Evolutionary conservation across 1,140 invertebrate genomes (phyloP), one percentile per base, ranked within the genome.

Genomic region (Scaptodrosophila lebanonensis): DNA sequence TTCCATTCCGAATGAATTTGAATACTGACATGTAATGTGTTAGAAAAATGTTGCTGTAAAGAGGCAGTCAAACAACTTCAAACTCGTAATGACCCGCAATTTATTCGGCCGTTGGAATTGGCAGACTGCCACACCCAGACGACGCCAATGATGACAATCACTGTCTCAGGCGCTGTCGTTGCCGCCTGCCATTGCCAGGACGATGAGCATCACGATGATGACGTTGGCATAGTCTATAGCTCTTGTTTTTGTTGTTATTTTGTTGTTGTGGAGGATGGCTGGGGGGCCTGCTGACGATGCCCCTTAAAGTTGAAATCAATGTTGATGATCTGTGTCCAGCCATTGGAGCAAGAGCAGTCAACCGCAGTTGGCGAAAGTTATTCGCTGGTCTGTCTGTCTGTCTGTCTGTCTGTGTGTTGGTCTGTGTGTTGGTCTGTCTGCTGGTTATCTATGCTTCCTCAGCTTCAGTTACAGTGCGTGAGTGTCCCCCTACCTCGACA

Each of bases 51-150:
- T n/a, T 29, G 25, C 27, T 6, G 1, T 7, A 49, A 13, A 9
- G 9, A 18, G 27, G 18, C 40, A 30, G 32, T 25, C n/a, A 11
- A 49, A 61, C 49, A 67, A 64, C 60, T 66, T 70, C 47, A 66
- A 67, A 53, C 38, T 64, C 38, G 35, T 72, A 77, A 76, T 76
- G 72, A 77, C 72, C 63, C 38, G 72, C 63, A 77, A 77, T 77
- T 77, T 76, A 77, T 76, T 63, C 30, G 43, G 38, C 30, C 49
- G n/a, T 25, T 22, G 51, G 52, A 61, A 76, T 53, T 69, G 65
- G 61, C 58, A 36, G 62, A 49, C 29, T 43, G 32, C 39, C 25
- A 40, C 66, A 40, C 48, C 66, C 43, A 53, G 39, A 65, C 44
- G 54, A 48, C 15, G 48, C 29, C 32, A 30, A 35, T 66, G 70